Percentiles rank a stretch among this genome's conserved stretches.
These are phyloP conservation scores for Platypus cylindrus DNA, from an alignment of 2,888 invertebrate species.

Conservation along the genomic window DNA sequence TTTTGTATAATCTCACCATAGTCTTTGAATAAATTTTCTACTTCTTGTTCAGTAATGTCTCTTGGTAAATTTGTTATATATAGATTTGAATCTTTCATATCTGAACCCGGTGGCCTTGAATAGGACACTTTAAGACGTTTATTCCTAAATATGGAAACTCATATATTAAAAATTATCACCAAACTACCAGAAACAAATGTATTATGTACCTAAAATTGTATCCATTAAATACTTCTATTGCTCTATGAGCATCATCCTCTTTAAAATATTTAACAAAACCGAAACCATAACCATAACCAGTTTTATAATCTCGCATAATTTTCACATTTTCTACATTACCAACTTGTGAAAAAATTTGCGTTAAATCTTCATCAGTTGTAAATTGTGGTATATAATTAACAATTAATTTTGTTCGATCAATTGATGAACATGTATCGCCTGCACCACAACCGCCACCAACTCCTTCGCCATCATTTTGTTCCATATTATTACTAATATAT, in stretches of 20 bases:
- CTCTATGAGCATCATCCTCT: conserved; percentile 73
- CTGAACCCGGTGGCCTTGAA: conserved; percentile 82
- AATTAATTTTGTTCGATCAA: conserved; percentile 66
- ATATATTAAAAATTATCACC: neutral
- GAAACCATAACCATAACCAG: conserved; percentile 93
- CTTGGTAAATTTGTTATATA: conserved; percentile 88
- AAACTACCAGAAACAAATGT: neutral
- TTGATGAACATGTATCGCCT: conserved; percentile 25
- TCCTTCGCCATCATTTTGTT: conserved; percentile 23
- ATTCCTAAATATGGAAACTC: conserved; percentile 46
- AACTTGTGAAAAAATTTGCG: conserved; percentile 75
- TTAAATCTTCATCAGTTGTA: conserved; percentile 82
- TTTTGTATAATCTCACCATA: conserved; percentile 88
- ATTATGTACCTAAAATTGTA: conserved; percentile 30
- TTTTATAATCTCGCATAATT: conserved; percentile 80
- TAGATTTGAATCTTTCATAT: conserved; percentile 86
- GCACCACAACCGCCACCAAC: too few relatives aligned
- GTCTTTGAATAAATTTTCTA: conserved; percentile 74
- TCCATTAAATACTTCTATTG: conserved; percentile 79
- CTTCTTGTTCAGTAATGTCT: conserved; percentile 68
- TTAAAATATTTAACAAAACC: conserved; percentile 87
- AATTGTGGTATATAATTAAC: conserved; percentile 92
- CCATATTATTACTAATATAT: conserved; percentile 6
- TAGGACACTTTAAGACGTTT: conserved; percentile 90
- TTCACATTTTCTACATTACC: conserved; percentile 83